These are phyloP conservation scores for Seira musarum DNA, from an alignment of 2,888 invertebrate species.

Conservation along the genomic window DNA sequence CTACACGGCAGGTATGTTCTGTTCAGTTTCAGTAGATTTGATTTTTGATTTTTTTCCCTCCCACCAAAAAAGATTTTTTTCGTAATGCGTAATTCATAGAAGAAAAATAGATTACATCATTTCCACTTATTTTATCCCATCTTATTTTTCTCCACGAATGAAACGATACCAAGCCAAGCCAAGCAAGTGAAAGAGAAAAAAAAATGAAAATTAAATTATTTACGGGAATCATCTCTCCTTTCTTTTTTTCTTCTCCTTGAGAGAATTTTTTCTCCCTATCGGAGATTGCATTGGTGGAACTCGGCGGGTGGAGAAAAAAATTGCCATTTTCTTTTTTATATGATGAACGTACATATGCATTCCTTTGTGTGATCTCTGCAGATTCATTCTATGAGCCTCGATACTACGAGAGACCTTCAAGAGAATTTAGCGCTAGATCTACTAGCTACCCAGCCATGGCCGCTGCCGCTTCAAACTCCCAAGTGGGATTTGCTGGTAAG, in stretches of 20 bases:
- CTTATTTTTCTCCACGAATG: too few relatives aligned
- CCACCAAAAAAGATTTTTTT: neutral
- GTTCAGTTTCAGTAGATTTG: constrained; percentile 38
- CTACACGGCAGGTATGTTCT: constrained; percentile 23
- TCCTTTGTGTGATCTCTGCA: neutral
- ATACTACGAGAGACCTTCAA: constrained; percentile 54
- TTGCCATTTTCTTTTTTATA: constrained; percentile 27
- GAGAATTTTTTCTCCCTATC: neutral
- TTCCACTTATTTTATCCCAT: neutral
- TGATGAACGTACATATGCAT: constrained; percentile 7
- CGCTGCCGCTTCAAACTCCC: constrained; percentile 46
- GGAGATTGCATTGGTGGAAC: neutral
- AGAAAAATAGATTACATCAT: neutral
- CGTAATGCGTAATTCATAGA: neutral
- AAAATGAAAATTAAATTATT: constrained; percentile 36
- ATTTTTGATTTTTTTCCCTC: neutral
- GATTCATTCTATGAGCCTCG: constrained; percentile 54
- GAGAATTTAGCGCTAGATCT: constrained; percentile 61
- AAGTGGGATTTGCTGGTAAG: constrained; percentile 65
- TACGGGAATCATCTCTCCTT: constrained; percentile 7
- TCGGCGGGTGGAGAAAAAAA: neutral
- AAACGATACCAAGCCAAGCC: too few relatives aligned
- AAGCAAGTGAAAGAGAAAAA: neutral
- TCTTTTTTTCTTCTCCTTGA: neutral
- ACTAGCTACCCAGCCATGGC: constrained; percentile 61